Conservation (phyloP, 2,888 invertebrate species). For the Nycteola revayana region DNA sequence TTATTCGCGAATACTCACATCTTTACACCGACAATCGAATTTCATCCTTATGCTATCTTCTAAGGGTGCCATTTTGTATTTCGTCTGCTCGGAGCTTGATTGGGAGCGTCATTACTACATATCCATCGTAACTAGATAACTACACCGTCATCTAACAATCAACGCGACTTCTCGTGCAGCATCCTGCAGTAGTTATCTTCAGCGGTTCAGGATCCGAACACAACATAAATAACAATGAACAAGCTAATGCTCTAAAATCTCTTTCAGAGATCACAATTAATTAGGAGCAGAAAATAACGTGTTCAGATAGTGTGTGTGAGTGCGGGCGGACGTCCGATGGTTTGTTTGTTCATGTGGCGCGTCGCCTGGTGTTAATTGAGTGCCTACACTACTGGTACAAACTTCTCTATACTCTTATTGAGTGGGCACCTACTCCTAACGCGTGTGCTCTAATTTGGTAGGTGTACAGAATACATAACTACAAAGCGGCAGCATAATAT, state of each 20-base stretch:
- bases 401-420: background rate
- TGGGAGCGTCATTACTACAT: slow-evolving; percentile 15
- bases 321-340: slow-evolving; percentile 6
- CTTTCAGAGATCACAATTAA: no score
- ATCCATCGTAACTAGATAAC: slow-evolving; percentile 16
- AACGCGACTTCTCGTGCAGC: no score
- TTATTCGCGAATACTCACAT: slow-evolving; percentile 10
- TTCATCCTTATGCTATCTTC: slow-evolving; percentile 9
- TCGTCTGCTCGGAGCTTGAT: slow-evolving; percentile 2
- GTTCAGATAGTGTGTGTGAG: no score
- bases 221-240: no score
- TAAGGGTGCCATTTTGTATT: slow-evolving; percentile 9
- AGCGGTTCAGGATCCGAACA: no score
- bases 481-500: no score
- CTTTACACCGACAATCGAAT: slow-evolving; percentile 3
- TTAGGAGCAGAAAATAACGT: no score
- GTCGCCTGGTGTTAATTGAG: slow-evolving; percentile 10
- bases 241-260: no score
- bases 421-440: no score
- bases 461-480: no score
- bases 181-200: no score
- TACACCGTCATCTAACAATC: background rate
- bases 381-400: slow-evolving; percentile 5
- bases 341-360: slow-evolving; percentile 17
- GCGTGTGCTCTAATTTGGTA: no score